Percentiles rank a stretch among this genome's conserved stretches.
These are phyloP conservation scores for Galerucella pusilla DNA, from an alignment of 2,888 invertebrate genomes.

Conservation along the genomic window DNA sequence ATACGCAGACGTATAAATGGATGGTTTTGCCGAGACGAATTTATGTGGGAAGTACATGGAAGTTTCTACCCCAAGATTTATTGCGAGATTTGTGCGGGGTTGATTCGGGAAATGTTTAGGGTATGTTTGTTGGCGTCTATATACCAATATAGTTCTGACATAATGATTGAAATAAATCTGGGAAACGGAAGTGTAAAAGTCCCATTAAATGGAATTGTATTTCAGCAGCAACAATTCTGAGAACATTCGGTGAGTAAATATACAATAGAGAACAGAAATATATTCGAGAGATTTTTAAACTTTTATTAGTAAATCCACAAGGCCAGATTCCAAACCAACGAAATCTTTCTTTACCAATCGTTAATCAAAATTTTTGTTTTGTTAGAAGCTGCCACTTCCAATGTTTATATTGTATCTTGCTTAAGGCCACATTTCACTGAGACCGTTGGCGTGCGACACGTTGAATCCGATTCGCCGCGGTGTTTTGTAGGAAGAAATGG, in stretches of 20 bases:
- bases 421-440: no score
- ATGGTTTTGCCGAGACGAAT: slow-evolving; percentile 49
- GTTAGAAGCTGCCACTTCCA: no score
- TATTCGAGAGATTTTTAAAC: no score
- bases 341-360: no score
- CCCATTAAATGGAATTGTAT: not conserved
- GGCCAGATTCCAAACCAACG: no score
- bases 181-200: slow-evolving; percentile 7
- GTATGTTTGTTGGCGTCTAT: slow-evolving; percentile 28
- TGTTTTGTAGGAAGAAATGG: no score
- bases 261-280: not conserved
- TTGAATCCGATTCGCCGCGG: no score
- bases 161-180: slow-evolving; percentile 23
- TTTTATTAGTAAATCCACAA: no score
- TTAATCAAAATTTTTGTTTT: no score
- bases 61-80: slow-evolving; percentile 43
- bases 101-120: slow-evolving; percentile 36
- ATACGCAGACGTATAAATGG: slow-evolving; percentile 44
- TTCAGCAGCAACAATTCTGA: not conserved
- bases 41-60: slow-evolving; percentile 53
- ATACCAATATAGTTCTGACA: slow-evolving; percentile 10
- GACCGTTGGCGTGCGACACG: no score
- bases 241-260: not conserved
- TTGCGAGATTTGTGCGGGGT: slow-evolving; percentile 41
- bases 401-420: no score